Evolutionary conservation across 2,888 invertebrate genomes (phyloP), one percentile per base, ranked within the genome.

Genomic region (Andrena minutula): DNA sequence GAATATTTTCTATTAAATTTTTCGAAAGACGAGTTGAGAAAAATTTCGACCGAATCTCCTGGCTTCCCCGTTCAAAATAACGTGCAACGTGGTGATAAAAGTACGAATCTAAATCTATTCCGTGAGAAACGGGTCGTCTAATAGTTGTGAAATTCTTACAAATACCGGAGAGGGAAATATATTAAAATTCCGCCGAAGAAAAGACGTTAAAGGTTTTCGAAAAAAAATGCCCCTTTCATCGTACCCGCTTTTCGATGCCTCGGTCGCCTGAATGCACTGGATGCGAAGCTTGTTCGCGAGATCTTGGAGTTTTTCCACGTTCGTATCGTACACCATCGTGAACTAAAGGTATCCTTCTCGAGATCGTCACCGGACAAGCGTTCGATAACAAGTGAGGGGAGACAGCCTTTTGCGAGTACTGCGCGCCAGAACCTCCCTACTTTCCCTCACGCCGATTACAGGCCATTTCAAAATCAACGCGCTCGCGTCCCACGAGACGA

Each of bases 231-330:
- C 23, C 6, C 8, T 20, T 16, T 6, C 8, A 5, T 74, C 85
- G n/a, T 89, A 96, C 96, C 96, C 96, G 86, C 96, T 96, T 89
- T 96, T 96, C 73, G 95, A 95, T 8, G 96, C 96, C 86, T 95
- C 94, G 1, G 97, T 97, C 32, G 96, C 94, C 79, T 94, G 93
- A 75, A 97, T 95, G 86, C 95, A 95, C 79, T 95, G 94, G 87
- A 97, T 95, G 86, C 97, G 94, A 73, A 97, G 94, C 84, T 94
- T 95, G 91, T 96, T 96, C 12, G 97, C 96, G 85, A 96, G 94
- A 90, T 96, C 96, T 83, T 93, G 91, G 23, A 96, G 92, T 75
- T 94, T 92, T 82, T 94, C 93, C 68, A 90, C 83, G 53, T 91
- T 91, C 71, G 79, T 88, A 56, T 91, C 88, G 65, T 88, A 88